Conservation (phyloP, 1,140 invertebrate species). For the Scaptomyza graminum region DNA sequence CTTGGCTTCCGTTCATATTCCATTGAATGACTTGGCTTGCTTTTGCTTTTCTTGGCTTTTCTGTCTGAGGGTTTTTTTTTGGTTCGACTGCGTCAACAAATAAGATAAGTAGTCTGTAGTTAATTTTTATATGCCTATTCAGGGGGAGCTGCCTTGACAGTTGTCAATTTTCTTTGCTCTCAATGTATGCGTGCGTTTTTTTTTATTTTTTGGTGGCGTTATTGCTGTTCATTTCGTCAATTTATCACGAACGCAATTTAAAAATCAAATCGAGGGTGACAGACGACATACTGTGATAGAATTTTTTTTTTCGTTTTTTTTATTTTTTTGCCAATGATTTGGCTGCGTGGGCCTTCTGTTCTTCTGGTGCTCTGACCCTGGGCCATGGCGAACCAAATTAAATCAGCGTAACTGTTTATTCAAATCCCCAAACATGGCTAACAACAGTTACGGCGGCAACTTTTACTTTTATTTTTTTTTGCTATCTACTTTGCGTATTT, state of each 20-base stretch:
- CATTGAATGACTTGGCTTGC: constrained; percentile 22
- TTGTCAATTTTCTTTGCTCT: constrained; percentile 69
- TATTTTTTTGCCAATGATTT: constrained; percentile 39
- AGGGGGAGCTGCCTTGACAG: constrained; percentile 62
- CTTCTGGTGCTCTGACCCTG: neutral
- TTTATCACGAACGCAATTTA: constrained; percentile 82
- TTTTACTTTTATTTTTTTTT: constrained; percentile 51
- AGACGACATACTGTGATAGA: constrained; percentile 81
- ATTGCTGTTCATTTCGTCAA: constrained; percentile 83
- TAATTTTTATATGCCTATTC: constrained; percentile 82
- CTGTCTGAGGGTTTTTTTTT: constrained; percentile 24
- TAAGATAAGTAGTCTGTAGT: constrained; percentile 82
- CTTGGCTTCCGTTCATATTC: constrained; percentile 46
- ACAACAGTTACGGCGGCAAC: constrained; percentile 57
- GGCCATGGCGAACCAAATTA: constrained; percentile 64
- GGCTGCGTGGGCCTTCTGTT: neutral
- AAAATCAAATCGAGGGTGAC: constrained; percentile 83
- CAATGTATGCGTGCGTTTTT: constrained; percentile 34
- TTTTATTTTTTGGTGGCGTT: constrained; percentile 42
- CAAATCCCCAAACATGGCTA: constrained; percentile 77
- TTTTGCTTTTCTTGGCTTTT: neutral
- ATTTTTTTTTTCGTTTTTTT: constrained; percentile 28
- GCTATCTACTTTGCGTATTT: constrained; percentile 4
- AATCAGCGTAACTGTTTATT: constrained; percentile 84
- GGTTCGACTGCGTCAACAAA: constrained; percentile 65